A percentile compares a stretch with the other conserved stretches of the same genome.
These are phyloP conservation scores for Peromyscus nudipes DNA, from an alignment of 2,797 vertebrate genomes.

Conservation along the genomic window DNA sequence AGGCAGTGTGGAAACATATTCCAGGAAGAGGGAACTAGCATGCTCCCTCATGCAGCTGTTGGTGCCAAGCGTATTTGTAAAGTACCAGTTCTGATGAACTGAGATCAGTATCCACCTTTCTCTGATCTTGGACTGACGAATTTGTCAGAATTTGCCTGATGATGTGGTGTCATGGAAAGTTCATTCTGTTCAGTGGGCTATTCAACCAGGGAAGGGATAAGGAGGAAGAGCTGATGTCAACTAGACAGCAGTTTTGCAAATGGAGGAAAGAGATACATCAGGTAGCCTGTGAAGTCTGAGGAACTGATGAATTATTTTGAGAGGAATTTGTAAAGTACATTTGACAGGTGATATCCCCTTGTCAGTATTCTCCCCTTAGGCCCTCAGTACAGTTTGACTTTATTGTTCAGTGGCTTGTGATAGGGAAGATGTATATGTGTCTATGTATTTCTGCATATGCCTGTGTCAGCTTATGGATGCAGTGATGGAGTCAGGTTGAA, in stretches of 20 bases:
- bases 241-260: background rate
- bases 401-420: background rate
- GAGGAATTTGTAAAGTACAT: background rate
- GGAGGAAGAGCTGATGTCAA: background rate
- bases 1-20: background rate
- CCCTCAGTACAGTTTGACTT: background rate
- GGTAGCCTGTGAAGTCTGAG: background rate
- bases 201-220: background rate
- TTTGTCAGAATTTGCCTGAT: background rate
- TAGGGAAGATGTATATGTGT: background rate
- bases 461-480: background rate
- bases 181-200: background rate
- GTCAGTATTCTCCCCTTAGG: background rate
- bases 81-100: background rate
- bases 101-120: background rate
- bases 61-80: background rate
- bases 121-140: background rate
- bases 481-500: background rate
- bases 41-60: background rate
- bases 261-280: background rate
- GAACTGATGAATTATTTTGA: conserved; percentile 31
- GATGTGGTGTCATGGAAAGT: background rate
- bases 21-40: background rate
- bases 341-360: background rate
- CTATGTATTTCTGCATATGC: background rate